Conservation (phyloP, 2,113 vertebrate genomes). For the Canis aureus region DNA sequence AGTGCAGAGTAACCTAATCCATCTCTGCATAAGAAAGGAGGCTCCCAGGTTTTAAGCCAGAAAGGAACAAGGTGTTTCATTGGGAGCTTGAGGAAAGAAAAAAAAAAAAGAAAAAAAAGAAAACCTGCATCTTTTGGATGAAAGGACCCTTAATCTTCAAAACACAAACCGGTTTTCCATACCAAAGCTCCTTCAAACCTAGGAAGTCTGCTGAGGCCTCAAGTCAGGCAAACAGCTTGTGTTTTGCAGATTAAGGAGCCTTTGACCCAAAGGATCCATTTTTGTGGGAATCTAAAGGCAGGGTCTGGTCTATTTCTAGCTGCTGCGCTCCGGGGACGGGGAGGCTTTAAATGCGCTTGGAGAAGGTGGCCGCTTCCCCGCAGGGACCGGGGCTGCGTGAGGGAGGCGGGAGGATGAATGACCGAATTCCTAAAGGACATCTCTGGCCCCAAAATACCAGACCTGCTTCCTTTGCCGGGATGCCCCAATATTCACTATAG, state of each 20-base stretch:
- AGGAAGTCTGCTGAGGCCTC: slow-evolving; percentile 71
- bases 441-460: slow-evolving; percentile 63
- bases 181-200: slow-evolving; percentile 75
- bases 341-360: slow-evolving; percentile 10
- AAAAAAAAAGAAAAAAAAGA: slow-evolving; percentile 40
- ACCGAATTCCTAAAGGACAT: slow-evolving; percentile 40
- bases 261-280: slow-evolving; percentile 76
- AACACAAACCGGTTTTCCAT: slow-evolving; percentile 77
- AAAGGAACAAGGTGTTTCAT: slow-evolving; percentile 76
- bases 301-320: slow-evolving; percentile 71
- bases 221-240: slow-evolving; percentile 78
- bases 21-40: slow-evolving; percentile 63
- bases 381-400: slow-evolving; percentile 27
- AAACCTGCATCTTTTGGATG: slow-evolving; percentile 70
- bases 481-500: slow-evolving; percentile 64
- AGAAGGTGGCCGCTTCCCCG: background rate
- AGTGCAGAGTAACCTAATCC: background rate
- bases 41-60: slow-evolving; percentile 58
- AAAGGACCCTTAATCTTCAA: slow-evolving; percentile 82
- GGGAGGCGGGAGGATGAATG: slow-evolving; percentile 63
- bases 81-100: slow-evolving; percentile 58
- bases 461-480: slow-evolving; percentile 57
- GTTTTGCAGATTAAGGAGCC: slow-evolving; percentile 79
- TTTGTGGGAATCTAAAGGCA: slow-evolving; percentile 74
- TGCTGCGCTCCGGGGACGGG: background rate